Evolutionary conservation across 2,888 invertebrate genomes (phyloP), one percentile per base, ranked within the genome.

Genomic region (Dolichomitus sp.): DNA sequence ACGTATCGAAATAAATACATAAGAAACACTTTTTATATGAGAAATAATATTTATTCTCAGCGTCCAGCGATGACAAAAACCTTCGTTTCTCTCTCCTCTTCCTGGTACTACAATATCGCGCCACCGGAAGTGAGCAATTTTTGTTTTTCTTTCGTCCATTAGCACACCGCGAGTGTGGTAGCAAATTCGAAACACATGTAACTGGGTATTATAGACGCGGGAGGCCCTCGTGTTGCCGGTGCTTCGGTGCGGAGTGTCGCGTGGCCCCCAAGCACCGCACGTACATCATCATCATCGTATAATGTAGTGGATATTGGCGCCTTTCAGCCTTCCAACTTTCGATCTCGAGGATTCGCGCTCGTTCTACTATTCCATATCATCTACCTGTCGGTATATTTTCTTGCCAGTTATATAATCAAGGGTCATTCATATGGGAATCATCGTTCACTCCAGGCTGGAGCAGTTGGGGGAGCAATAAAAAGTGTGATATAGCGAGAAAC

Each of bases 101-200:
- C 79, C 75, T 65, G 42, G 66, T 74, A 57, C 33, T 19, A 33
- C 52, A 65, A 61, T 50, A 48, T 76, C 45, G 79, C 70, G 45
- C 69, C 72, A 69, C 73, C 54, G 79, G 83, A 83, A 80, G 76
- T 63, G n/a, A 73, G 68, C 75, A 76, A 80, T 80, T 79, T 79
- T 80, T 61, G 40, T 63, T 79, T 66, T 75, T 61, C 75, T 14
- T 54, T 76, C 40, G 37, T 68, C 40, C 80, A 80, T 59, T 83
- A 76, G 73, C 45, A 83, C 83, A 80, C 83, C 69, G 80, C 37
- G 76, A 77, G 80, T 83, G 83, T 80, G 68, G 76, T 80, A 50
- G 72, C 72, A 83, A 83, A 83, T 80, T 77, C 73, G 83, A 80
- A 83, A 83, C 83, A 83, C 80, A 73, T 80, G 82, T 75, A 75